Conservation (phyloP, 1,140 invertebrate genomes). For the Yoshiicerus persimilis region DNA sequence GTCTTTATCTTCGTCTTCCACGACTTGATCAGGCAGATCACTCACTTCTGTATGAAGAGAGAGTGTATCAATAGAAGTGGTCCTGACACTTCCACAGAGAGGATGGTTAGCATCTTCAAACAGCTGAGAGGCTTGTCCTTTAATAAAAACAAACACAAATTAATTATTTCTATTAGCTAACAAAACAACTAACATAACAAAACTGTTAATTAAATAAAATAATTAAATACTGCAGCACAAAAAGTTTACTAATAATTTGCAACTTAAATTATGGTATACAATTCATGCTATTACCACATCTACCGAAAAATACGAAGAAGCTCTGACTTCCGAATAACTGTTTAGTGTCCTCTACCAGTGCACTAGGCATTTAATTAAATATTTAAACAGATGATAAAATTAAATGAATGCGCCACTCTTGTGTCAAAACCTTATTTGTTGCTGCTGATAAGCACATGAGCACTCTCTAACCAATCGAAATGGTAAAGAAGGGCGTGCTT, state of each 20-base stretch:
- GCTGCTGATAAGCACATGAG: background rate
- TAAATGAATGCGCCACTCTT: background rate
- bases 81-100: conserved; percentile 26
- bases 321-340: background rate
- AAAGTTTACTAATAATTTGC: no score
- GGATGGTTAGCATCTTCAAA: conserved; percentile 39
- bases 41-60: conserved; percentile 37
- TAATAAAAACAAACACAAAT: background rate
- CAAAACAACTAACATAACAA: background rate
- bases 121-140: conserved; percentile 8
- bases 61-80: conserved; percentile 36
- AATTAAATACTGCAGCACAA: no score
- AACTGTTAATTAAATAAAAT: background rate
- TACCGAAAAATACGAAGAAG: conserved; percentile 19
- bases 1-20: conserved; percentile 20
- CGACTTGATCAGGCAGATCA: conserved; percentile 26
- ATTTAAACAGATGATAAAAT: background rate
- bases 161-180: background rate
- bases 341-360: background rate
- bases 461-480: background rate
- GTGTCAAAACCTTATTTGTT: background rate
- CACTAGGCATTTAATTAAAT: background rate
- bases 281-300: background rate
- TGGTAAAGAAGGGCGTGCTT: conserved; percentile 22
- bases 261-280: no score